Base-by-base conservation (phyloP, 2,888 invertebrate genomes). In the Dryadula phaetusa region DNA sequence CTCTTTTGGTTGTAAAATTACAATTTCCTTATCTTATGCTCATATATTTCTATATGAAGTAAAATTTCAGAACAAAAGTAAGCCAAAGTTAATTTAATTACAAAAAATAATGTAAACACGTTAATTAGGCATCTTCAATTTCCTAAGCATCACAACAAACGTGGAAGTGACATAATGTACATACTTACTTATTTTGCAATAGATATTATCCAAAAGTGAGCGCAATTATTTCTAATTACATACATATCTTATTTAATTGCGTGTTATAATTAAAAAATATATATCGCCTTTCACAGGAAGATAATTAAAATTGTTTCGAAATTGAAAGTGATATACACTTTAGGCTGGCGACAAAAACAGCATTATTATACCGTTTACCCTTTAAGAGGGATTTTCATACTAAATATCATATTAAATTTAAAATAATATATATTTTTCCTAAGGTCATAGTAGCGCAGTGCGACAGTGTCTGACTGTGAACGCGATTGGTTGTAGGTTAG, bases 141-240 rank as follows among this genome's bases (percentile, higher is more conserved):
- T 44, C 18, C 54, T 37, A 37, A 37, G 14, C 0, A 14, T 14
- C 12, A 20, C 20, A 40, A 40, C 22, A 40, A n/a, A 5, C 56
- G n/a, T 7, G 34, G 22, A 40, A 56, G 16, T 40, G 25, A 56
- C n/a, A 56, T 40, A 56, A 60, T 44, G 44, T 20, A 25, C 16
- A 18, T 3, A 32, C 32, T 18, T 20, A 25, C 16, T 14, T 3
- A 32, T 44, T 18, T 60, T 60, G 42, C 60, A 44, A 46, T n/a
- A n/a, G n/a, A n/a, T 44, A 18, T 6, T 18, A 60, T 28, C 46
- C 18, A 14, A 46, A 60, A 46, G 32, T n/a, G 14, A 46, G 20
- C 16, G 46, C 60, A 46, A 60, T 60, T 46, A 60, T 60, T 14
- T 60, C 28, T 60, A 46, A 60, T 60, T 60, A 46, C 60, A 32